phyloP scores from a whole-genome alignment of 2,888 invertebrate genomes.

The Schrankia costaestrigalis region DNA sequence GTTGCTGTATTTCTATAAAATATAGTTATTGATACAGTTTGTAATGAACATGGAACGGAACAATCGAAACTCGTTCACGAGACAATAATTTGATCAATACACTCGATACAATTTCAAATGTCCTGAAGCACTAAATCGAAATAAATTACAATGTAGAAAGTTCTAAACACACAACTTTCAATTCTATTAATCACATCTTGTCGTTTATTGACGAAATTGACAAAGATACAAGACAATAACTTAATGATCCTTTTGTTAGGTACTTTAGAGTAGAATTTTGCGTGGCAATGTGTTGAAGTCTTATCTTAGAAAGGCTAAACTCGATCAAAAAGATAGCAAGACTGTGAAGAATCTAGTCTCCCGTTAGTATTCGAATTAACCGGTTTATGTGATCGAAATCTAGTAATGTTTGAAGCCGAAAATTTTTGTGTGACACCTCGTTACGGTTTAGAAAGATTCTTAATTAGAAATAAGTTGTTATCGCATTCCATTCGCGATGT shows the following conservation, averaged over 20 bases:
- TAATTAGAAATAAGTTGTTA: too few species aligned
- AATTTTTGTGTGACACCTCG: slow-evolving; percentile 18
- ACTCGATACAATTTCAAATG: slow-evolving; percentile 1
- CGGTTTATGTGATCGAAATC: slow-evolving; percentile 32
- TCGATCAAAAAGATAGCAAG: slow-evolving; percentile 32
- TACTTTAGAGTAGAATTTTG: not conserved
- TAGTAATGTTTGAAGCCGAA: slow-evolving; percentile 33
- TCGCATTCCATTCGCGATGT: too few species aligned
- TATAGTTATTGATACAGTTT: too few species aligned
- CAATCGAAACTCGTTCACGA: too few species aligned
- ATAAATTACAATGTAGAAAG: slow-evolving; percentile 21
- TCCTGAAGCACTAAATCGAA: slow-evolving; percentile 13
- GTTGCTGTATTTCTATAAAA: too few species aligned
- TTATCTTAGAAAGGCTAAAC: slow-evolving; percentile 28
- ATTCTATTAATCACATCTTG: slow-evolving; percentile 29
- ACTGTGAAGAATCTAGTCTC: slow-evolving; percentile 38
- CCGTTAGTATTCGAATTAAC: slow-evolving; percentile 45
- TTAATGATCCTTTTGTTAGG: not conserved
- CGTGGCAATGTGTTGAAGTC: not conserved
- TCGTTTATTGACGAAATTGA: slow-evolving; percentile 25
- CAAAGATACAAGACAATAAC: slow-evolving; percentile 1
- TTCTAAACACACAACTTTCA: slow-evolving; percentile 31
- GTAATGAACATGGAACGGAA: too few species aligned
- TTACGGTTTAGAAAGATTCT: too few species aligned
- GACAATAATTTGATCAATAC: too few species aligned